Conservation (phyloP, 1,140 invertebrate genomes). For the Diploscapter pachys region DNA sequence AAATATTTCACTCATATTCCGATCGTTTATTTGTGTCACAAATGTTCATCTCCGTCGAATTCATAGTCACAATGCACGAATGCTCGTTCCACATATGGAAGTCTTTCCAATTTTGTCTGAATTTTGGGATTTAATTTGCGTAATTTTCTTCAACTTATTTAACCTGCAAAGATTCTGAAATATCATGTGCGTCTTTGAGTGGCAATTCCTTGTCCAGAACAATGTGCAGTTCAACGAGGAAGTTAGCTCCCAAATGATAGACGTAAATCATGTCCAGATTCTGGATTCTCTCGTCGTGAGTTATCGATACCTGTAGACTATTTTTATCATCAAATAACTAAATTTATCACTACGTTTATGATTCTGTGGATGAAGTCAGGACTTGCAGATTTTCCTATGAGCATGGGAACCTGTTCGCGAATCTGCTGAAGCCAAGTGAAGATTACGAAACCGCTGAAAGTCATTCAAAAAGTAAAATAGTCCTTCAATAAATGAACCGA, state of each 20-base stretch:
- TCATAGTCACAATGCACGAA: conserved; percentile 64
- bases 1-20: neutral
- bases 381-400: conserved; percentile 46
- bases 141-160: conserved; percentile 54
- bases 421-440: conserved; percentile 50
- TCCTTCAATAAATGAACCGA: neutral
- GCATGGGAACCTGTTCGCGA: conserved; percentile 46
- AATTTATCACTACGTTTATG: conserved; percentile 42
- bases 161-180: conserved; percentile 2
- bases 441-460: conserved; percentile 37
- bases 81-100: conserved; percentile 62
- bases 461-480: neutral
- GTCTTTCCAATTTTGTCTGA: conserved; percentile 55
- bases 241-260: conserved; percentile 62
- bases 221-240: conserved; percentile 52
- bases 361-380: conserved; percentile 58
- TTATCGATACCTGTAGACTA: conserved; percentile 48
- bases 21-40: conserved; percentile 2
- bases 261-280: conserved; percentile 63
- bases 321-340: neutral
- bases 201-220: neutral
- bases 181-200: neutral
- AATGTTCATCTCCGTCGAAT: conserved; percentile 44
- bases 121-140: conserved; percentile 21
- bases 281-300: conserved; percentile 59